Base-by-base conservation (phyloP, 2,888 invertebrate species). In the Oscheius sp. region DNA sequence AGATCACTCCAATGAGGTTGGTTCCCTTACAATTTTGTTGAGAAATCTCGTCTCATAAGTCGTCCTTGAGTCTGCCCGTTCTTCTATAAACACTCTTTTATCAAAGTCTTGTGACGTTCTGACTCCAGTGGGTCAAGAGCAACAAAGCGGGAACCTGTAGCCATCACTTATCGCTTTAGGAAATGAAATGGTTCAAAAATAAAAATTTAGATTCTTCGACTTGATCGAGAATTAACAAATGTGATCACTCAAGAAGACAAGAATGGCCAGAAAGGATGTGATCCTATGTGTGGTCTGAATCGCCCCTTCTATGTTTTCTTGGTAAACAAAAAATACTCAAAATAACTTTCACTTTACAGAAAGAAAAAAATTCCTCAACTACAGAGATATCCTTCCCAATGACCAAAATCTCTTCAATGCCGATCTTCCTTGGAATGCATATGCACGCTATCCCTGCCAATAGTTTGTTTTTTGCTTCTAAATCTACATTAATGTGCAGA, bases 221-320 rank as follows among this genome's bases (percentile, higher is more conserved):
- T 77, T 31, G 80, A 80, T 50, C 27, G 48, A n/a, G 42, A 64
- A 20, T 63, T 80, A 34, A 64, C 67, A 5, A 27, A 12, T 3
- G 69, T 70, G 1, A 70, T 80, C 12, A 31, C 46, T 6, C 37
- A 65, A 31, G 58, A 52, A 12, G 76, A 81, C 39, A 58, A 39
- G 3, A 55, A 76, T 17, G 82, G 82, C 8, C 50, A 68, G 29
- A 64, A 63, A 12, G 70, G 69, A 23, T 84, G 84, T 69, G 76
- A 81, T 52, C 84, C 84, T 4, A 73, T 84, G 46, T 84, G 84
- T 58, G 71, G 75, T 34, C 69, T 84, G 37, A 84, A 84, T 68
- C 65, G 64, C 20, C 83, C 84, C 3, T 83, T 84, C 66, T 82
- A 84, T 65, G 55, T 80, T 15, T 72, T 84, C 45, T 67, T 78